A percentile compares a stretch with the other conserved stretches of the same genome.
phyloP scores from a whole-genome alignment of 2,113 vertebrate genomes.

The Notothenia rossii region DNA sequence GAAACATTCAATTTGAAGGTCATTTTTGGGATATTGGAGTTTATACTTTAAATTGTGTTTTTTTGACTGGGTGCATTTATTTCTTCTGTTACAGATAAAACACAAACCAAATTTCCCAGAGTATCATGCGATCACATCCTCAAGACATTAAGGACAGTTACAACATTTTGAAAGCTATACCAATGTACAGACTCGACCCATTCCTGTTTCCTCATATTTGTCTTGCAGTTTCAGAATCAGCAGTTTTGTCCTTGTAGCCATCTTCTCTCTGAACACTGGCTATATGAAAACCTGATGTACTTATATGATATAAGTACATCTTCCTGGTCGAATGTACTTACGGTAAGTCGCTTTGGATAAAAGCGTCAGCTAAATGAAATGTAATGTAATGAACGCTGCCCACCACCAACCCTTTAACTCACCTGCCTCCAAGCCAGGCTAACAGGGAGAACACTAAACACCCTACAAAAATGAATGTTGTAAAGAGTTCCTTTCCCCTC shows the following conservation, averaged over 20 bases:
- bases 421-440: neutral
- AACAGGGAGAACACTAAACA: neutral
- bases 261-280: constrained; percentile 16
- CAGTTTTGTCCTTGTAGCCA: constrained; percentile 12
- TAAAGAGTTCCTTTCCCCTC: neutral
- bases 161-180: constrained; percentile 8
- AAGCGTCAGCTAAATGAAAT: too few relatives aligned
- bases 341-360: too few relatives aligned
- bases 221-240: constrained; percentile 24
- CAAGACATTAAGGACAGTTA: constrained; percentile 21
- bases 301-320: too few relatives aligned
- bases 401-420: neutral
- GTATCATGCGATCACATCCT: constrained; percentile 6
- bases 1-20: neutral
- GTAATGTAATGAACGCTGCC: constrained; percentile 1
- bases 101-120: neutral
- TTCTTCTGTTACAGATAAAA: neutral
- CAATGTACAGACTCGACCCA: neutral
- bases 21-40: neutral
- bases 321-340: too few relatives aligned
- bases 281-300: too few relatives aligned
- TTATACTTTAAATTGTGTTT: neutral
- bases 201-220: constrained; percentile 8
- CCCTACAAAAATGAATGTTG: too few relatives aligned
- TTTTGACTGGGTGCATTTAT: neutral